Percentiles rank a stretch among this genome's conserved stretches.
phyloP scores from a whole-genome alignment of 2,888 invertebrate species.

The Dynastes grantii region DNA sequence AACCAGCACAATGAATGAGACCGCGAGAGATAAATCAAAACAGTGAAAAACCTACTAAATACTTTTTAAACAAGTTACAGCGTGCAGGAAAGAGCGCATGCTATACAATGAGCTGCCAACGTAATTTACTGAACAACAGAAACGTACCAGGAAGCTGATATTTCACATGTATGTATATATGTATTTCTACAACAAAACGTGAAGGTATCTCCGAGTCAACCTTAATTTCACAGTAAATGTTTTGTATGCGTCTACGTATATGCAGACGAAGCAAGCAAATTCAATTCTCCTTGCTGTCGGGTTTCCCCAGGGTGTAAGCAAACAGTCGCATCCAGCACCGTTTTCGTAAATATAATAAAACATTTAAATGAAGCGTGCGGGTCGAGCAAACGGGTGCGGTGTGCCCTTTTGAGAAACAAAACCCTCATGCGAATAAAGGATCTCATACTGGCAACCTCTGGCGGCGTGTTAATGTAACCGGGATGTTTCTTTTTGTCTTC shows the following conservation, averaged over 20 bases:
- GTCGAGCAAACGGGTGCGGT: not conserved
- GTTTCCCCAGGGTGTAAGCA: slow-evolving; percentile 8
- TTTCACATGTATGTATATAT: too few relatives aligned
- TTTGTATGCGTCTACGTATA: not conserved
- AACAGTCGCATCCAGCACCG: not conserved
- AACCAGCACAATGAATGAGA: too few relatives aligned
- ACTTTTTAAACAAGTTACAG: too few relatives aligned
- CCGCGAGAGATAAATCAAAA: too few relatives aligned
- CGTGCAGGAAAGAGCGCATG: too few relatives aligned
- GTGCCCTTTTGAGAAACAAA: not conserved
- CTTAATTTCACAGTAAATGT: slow-evolving; percentile 7
- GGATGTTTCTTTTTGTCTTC: too few relatives aligned
- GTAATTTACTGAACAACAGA: too few relatives aligned
- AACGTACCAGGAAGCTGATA: too few relatives aligned
- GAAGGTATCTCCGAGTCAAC: not conserved
- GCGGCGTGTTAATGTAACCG: too few relatives aligned
- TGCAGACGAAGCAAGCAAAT: not conserved
- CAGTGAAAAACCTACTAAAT: too few relatives aligned
- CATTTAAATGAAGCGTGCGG: slow-evolving; percentile 28
- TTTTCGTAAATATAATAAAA: slow-evolving; percentile 25
- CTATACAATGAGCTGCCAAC: too few relatives aligned
- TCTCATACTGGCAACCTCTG: not conserved
- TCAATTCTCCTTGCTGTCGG: slow-evolving; percentile 21
- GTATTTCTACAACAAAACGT: too few relatives aligned
- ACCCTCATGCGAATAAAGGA: not conserved